phyloP scores from a whole-genome alignment of 2,113 vertebrate genomes.

The Syrmaticus mikado region DNA sequence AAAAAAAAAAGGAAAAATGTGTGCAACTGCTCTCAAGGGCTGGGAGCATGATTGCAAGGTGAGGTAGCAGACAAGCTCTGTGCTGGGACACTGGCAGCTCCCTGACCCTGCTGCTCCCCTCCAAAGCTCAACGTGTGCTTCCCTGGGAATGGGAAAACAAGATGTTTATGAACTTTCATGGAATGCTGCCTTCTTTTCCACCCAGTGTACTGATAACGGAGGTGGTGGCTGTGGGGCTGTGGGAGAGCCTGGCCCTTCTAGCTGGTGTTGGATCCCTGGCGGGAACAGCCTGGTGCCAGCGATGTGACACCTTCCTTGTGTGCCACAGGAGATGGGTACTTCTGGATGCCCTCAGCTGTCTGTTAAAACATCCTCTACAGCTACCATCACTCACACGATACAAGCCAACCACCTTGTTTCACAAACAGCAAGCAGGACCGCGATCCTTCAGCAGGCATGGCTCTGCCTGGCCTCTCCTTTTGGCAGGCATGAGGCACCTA shows the following conservation, averaged over 20 bases:
- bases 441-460: background rate
- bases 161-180: background rate
- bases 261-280: background rate
- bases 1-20: too few relatives aligned
- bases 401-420: background rate
- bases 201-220: rapidly evolving
- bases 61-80: background rate
- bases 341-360: background rate
- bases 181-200: background rate
- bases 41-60: rapidly evolving
- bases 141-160: background rate
- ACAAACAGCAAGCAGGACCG: background rate
- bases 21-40: rapidly evolving
- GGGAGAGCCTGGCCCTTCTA: background rate
- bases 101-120: background rate
- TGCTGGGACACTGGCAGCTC: background rate
- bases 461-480: background rate
- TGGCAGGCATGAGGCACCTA: background rate
- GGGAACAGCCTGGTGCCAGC: background rate
- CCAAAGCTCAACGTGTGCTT: background rate
- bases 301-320: rapidly evolving
- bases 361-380: background rate
- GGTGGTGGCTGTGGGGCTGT: background rate
- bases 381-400: background rate
- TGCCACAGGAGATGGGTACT: too few relatives aligned